Evolutionary conservation across 2,888 invertebrate genomes (phyloP), one percentile per base, ranked within the genome.

Genomic region (Choristoneura rosaceana): DNA sequence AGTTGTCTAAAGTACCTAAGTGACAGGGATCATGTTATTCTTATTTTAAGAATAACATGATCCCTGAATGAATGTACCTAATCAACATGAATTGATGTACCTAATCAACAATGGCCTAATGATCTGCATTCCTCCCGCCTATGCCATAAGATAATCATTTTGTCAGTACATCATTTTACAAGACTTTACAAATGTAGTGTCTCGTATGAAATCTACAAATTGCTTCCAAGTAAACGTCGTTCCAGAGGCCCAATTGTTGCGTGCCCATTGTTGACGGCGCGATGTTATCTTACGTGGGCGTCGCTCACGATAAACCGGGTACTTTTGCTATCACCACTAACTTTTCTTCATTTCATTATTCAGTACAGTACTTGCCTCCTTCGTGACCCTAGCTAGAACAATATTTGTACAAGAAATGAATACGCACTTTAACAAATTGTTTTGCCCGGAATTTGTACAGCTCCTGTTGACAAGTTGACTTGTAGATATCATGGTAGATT

Each of bases 251-350:
- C 82, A 86, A 89, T 88, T 89, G 68, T 82, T 82, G 84, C 80
- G 80, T 81, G 82, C 80, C 82, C 84, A 86, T 87, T 87, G 83
- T 82, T 83, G 76, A 76, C 71, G 74, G 79, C 81, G 90, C 81
- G 90, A 90, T 90, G 84, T 76, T 88, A 91, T 92, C 89, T 80
- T 80, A 81, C 82, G 88, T 89, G 84, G 90, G 90, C 86, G 87
- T 85, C 82, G 87, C 86, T 73, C 86, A 87, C 87, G 86, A 87
- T 87, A 84, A 84, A 82, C 81, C 78, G 78, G 81, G 83, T 87
- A 84, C 83, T 84, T 84, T 78, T 60, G 9, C 34, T 71, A 71
- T 38, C 66, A 74, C 61, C 62, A 70, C 67, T 47, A 52, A 50
- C 68, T 71, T 59, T 70, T 73, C 73, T 74, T 74, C 25, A 58